Conservation (phyloP, 2,888 invertebrate genomes). For the Aspidapion aeneum region DNA sequence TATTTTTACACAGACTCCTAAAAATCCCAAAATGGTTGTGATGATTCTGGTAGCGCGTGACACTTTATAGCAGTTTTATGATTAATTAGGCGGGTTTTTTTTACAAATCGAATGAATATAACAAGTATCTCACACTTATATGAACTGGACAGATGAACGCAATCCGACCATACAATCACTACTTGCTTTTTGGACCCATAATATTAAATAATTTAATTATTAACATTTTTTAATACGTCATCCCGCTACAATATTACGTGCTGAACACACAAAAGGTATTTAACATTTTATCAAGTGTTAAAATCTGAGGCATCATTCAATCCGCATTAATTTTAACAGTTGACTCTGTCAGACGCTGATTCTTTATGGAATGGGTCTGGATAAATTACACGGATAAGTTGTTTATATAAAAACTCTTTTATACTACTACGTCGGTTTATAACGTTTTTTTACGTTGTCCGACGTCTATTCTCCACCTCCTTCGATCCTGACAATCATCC, state of each 20-base stretch:
- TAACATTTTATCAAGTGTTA: constrained; percentile 36
- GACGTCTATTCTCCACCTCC: too few relatives aligned
- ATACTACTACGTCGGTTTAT: too few relatives aligned
- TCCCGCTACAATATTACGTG: constrained; percentile 15
- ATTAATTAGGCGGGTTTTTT: too few relatives aligned
- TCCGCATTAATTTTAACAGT: constrained; percentile 35
- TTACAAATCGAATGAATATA: too few relatives aligned
- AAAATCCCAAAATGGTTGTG: too few relatives aligned
- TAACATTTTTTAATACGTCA: constrained; percentile 23
- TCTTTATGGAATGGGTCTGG: not conserved
- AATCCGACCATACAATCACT: not conserved
- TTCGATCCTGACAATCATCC: too few relatives aligned
- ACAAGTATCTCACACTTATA: too few relatives aligned
- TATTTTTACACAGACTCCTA: too few relatives aligned
- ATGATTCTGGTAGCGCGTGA: too few relatives aligned
- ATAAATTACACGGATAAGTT: not conserved
- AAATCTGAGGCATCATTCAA: constrained; percentile 38
- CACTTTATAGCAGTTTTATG: too few relatives aligned
- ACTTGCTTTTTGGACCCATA: not conserved
- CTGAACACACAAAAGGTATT: constrained; percentile 31
- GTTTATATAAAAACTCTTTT: not conserved
- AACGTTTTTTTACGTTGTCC: too few relatives aligned
- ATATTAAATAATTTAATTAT: constrained; percentile 17
- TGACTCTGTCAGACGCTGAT: not conserved
- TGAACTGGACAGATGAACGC: not conserved